Conservation (phyloP, 1,140 invertebrate genomes). For the silkworm (Bombyx mori) region DNA sequence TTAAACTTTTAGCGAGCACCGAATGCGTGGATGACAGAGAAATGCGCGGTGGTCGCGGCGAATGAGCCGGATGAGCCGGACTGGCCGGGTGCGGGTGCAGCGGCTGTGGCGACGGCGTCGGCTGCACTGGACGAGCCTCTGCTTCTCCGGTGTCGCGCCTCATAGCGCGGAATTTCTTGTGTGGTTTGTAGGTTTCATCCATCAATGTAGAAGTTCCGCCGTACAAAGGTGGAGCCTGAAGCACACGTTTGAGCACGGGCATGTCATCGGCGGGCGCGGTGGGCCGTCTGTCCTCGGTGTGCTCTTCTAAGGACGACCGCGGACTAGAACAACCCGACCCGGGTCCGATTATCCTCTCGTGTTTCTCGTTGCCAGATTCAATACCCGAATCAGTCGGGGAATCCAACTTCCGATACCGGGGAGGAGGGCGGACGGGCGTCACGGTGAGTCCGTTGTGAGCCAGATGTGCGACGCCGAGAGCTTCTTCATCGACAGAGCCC, state of each 20-base stretch:
- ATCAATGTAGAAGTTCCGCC: slow-evolving; percentile 87
- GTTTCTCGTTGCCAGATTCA: slow-evolving; percentile 91
- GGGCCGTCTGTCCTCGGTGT: slow-evolving; percentile 74
- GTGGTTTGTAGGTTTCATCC: slow-evolving; percentile 95
- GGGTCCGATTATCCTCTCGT: slow-evolving; percentile 79
- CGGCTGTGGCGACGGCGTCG: slow-evolving; percentile 53
- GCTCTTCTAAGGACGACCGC: slow-evolving; percentile 86
- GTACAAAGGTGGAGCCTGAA: slow-evolving; percentile 91
- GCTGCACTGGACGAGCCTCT: slow-evolving; percentile 64
- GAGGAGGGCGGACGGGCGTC: slow-evolving; percentile 74
- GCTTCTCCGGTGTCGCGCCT: slow-evolving; percentile 84
- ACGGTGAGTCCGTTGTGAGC: slow-evolving; percentile 78
- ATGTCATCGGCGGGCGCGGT: slow-evolving; percentile 85
- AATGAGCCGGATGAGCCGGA: slow-evolving; percentile 68
- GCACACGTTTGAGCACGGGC: slow-evolving; percentile 91
- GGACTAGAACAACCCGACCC: slow-evolving; percentile 90
- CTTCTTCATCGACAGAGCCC: slow-evolving; percentile 80
- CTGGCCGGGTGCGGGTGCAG: slow-evolving; percentile 63
- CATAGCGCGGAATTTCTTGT: slow-evolving; percentile 92
- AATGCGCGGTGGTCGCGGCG: slow-evolving; percentile 51
- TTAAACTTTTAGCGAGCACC: slow-evolving; percentile 87
- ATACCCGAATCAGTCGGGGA: slow-evolving; percentile 94
- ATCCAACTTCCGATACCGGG: slow-evolving; percentile 84
- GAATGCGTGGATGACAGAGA: slow-evolving; percentile 87
- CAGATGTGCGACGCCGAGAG: slow-evolving; percentile 77